Conservation (phyloP, 2,888 invertebrate genomes). For the Cheilosia pagana region DNA sequence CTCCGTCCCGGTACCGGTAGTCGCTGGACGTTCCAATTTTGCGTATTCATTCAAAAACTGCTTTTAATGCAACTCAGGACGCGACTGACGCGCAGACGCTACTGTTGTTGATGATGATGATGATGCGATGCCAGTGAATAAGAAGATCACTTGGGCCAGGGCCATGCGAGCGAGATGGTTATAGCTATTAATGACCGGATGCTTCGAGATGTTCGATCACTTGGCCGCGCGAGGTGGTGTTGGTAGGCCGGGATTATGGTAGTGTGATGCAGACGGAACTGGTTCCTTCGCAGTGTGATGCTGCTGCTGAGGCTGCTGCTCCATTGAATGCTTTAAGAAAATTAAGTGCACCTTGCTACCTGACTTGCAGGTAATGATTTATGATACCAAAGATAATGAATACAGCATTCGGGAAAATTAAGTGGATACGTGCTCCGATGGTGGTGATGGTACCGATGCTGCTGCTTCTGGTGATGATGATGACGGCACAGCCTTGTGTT, state of each 20-base stretch:
- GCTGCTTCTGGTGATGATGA: slow-evolving; percentile 49
- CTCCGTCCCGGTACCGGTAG: slow-evolving; percentile 26
- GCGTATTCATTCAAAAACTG: slow-evolving; percentile 73
- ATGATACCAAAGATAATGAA: slow-evolving; percentile 78
- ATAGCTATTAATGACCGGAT: slow-evolving; percentile 75
- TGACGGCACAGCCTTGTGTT: slow-evolving; percentile 44
- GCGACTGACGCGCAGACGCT: slow-evolving; percentile 57
- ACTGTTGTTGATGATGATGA: slow-evolving; percentile 52
- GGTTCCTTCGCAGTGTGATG: slow-evolving; percentile 58
- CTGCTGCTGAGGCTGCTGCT: slow-evolving; percentile 38
- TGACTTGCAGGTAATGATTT: slow-evolving; percentile 78
- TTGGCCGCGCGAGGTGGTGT: slow-evolving; percentile 28
- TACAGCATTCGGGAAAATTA: slow-evolving; percentile 77
- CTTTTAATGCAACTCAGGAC: slow-evolving; percentile 44
- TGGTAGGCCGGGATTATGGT: slow-evolving; percentile 43
- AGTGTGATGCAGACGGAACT: slow-evolving; percentile 55
- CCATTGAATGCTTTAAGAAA: slow-evolving; percentile 74
- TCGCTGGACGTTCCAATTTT: slow-evolving; percentile 43
- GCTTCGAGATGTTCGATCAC: slow-evolving; percentile 70
- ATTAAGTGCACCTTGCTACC: slow-evolving; percentile 78
- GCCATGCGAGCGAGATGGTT: slow-evolving; percentile 26
- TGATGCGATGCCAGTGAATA: slow-evolving; percentile 45
- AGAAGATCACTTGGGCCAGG: slow-evolving; percentile 51
- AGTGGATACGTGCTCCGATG: slow-evolving; percentile 74
- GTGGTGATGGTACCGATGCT: slow-evolving; percentile 65